Base-by-base conservation (phyloP, 2,888 invertebrate species). In the Gonocerus acuteangulatus region DNA sequence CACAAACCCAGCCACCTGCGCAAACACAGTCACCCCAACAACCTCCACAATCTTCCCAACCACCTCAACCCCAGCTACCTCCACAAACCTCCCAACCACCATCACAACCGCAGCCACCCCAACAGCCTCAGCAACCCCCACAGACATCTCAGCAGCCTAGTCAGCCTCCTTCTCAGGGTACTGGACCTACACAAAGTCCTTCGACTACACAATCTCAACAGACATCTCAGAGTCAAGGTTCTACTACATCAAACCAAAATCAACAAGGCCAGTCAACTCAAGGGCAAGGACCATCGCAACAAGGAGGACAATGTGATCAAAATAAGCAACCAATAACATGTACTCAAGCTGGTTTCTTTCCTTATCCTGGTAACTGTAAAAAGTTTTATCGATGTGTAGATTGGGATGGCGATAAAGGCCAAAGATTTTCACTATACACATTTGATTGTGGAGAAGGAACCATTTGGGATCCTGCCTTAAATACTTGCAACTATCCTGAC, bases 311-410 rank as follows among this genome's bases (percentile, higher is more conserved):
- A 27, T 48, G 52, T 21, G 18, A 27, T 45, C 47, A 39, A 34
- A 21, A 47, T 18, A 60, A 59, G 19, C 57, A 57, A 18, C 39
- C 39, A 23, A 57, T 57, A 9, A 27, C 23, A 15, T 51, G 45
- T 23, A 51, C 23, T 1, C 6, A 75, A 66, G 84, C 86, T 71
- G 89, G 89, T 51, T 89, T 86, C 72, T 79, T 83, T 70, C 81
- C 82, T 13, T 82, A 89, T 73, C 76, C 79, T 39, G 75, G 75
- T 47, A 80, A 88, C 70, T 89, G 89, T 70, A 82, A 78, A 63
- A 86, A 83, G 71, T 89, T 89, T 75, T 87, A 86, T 71, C 79
- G 88, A 67, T 89, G 89, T 73, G 86, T 87, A 7, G 80, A 81
- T 70, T 80, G 80, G 79, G 78, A 79, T 69, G 78, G 77, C 7